A percentile compares a stretch with the other conserved stretches of the same genome.
These are phyloP conservation scores for Cremastinae sp. DNA, from an alignment of 2,888 invertebrate species.

Conservation along the genomic window DNA sequence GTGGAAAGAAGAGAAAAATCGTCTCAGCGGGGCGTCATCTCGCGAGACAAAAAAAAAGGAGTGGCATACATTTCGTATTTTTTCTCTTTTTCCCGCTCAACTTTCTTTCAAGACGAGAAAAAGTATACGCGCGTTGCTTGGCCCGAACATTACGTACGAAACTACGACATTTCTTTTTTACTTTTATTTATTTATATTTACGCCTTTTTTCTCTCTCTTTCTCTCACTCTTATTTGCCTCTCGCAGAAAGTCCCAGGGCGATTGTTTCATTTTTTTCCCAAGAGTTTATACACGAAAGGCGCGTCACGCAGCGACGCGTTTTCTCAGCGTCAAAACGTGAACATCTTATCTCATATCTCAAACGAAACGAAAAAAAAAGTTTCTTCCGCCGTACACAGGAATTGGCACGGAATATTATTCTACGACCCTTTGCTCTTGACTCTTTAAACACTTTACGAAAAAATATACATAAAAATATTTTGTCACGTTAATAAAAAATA, in stretches of 20 bases:
- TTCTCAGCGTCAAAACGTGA: constrained; percentile 30
- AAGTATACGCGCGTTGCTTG: constrained; percentile 44
- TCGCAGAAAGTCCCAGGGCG: constrained; percentile 65
- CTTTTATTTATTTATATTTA: constrained; percentile 30
- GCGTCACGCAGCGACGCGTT: constrained; percentile 58
- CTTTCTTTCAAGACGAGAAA: constrained; percentile 40
- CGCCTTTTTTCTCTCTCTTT: no score
- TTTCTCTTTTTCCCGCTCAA: constrained; percentile 15
- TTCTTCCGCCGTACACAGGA: no score
- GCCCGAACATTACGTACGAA: constrained; percentile 60
- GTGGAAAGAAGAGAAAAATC: no score
- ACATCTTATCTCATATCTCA: background rate
- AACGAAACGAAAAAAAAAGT: no score
- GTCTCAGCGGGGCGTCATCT: no score
- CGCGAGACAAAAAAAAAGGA: constrained; percentile 14
- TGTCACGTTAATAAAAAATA: no score
- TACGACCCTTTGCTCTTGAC: no score
- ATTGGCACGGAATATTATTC: no score
- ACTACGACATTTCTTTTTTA: constrained; percentile 68
- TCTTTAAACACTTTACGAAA: no score
- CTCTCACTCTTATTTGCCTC: background rate
- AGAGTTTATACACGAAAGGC: constrained; percentile 66
- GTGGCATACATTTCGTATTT: constrained; percentile 5
- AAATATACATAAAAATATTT: no score
- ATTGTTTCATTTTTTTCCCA: constrained; percentile 64